Percentiles rank a stretch among this genome's conserved stretches.
Conservation (phyloP, 2,797 vertebrate species). For the Poecilia picta region DNA sequence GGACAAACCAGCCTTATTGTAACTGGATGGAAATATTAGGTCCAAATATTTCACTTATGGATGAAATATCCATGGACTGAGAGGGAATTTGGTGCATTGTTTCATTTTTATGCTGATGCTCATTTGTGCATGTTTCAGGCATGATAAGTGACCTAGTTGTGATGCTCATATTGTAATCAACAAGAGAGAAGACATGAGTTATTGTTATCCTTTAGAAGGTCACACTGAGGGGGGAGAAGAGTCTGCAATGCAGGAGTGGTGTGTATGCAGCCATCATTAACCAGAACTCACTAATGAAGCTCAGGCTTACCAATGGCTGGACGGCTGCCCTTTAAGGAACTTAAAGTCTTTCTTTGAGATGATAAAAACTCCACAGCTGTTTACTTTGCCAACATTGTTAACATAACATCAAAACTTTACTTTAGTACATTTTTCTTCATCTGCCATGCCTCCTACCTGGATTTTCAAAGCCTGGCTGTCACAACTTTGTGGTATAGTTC, state of each 20-base stretch:
- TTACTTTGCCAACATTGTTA: background rate
- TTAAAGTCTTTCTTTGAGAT: background rate
- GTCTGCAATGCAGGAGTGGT: background rate
- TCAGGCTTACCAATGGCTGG: background rate
- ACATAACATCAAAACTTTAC: background rate
- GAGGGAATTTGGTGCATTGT: background rate
- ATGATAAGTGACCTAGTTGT: slow-evolving; percentile 2
- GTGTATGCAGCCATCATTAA: background rate
- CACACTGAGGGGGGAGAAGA: background rate
- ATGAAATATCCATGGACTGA: background rate
- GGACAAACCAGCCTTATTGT: too few species aligned
- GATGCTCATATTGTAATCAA: background rate
- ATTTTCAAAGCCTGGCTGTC: background rate
- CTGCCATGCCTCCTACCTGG: background rate
- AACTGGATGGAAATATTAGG: too few species aligned
- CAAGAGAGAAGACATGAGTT: slow-evolving; percentile 3
- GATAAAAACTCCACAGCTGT: background rate
- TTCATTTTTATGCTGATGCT: background rate
- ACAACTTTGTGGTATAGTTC: background rate
- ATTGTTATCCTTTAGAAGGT: slow-evolving; percentile 1
- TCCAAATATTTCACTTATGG: background rate
- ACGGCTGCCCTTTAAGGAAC: background rate
- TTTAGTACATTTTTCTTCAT: background rate
- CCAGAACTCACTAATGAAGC: background rate
- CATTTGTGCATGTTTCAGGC: background rate